A percentile compares a stretch with the other conserved stretches of the same genome.
Evolutionary conservation across 2,113 vertebrate genomes (phyloP).

Genomic region (Channa maculata): DNA sequence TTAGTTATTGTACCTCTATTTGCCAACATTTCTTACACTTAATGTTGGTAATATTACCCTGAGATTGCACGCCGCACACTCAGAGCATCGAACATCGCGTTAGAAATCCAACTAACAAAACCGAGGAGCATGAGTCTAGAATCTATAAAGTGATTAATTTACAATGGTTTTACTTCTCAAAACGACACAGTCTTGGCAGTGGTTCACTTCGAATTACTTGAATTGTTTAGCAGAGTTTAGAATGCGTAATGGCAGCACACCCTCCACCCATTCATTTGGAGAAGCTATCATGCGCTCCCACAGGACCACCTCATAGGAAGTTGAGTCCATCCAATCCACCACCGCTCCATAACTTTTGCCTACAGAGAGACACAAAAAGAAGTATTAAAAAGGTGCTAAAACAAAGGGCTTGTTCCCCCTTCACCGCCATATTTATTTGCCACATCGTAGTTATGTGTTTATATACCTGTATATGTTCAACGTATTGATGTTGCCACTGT

Average conservation of each 20-base stretch:
- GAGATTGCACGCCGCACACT: no score
- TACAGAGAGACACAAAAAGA: constrained; percentile 56
- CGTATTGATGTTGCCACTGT: no score
- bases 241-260: constrained; percentile 88
- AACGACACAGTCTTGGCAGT: neutral
- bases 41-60: no score
- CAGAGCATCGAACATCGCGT: no score
- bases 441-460: no score
- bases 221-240: constrained; percentile 85
- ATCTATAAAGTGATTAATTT: neutral
- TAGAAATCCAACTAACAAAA: no score
- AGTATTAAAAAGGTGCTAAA: neutral
- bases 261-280: constrained; percentile 92
- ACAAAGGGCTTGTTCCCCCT: no score
- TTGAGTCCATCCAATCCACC: constrained; percentile 98
- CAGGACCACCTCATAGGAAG: constrained; percentile 85
- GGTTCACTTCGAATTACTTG: constrained; percentile 77
- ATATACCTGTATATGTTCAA: no score
- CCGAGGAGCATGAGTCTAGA: no score
- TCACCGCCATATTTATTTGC: no score
- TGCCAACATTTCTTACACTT: no score
- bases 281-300: constrained; percentile 93
- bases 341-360: constrained; percentile 91
- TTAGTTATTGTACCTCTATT: no score
- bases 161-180: neutral